These are phyloP conservation scores for Hormaphis cornu DNA, from an alignment of 1,140 invertebrate species.

Conservation along the genomic window DNA sequence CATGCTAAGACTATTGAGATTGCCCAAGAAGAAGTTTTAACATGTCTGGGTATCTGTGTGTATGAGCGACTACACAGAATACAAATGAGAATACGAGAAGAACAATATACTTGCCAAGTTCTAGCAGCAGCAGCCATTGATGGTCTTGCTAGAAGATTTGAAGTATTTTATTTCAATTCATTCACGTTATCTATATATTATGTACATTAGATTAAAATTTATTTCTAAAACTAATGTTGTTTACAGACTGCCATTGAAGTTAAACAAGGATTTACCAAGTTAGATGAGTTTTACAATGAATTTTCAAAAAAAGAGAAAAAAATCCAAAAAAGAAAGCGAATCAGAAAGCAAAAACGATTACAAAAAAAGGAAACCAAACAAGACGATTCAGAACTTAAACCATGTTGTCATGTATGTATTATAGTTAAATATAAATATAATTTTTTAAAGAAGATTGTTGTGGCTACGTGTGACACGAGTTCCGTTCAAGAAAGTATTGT, in stretches of 20 bases:
- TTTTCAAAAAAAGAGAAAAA: constrained; percentile 70
- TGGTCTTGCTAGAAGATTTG: constrained; percentile 76
- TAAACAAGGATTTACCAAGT: constrained; percentile 77
- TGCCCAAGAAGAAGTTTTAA: constrained; percentile 89
- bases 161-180: constrained; percentile 42
- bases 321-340: constrained; percentile 72
- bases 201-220: neutral
- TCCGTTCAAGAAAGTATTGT: neutral
- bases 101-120: constrained; percentile 83
- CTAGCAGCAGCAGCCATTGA: constrained; percentile 79
- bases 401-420: constrained; percentile 43
- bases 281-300: constrained; percentile 72
- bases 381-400: constrained; percentile 48
- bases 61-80: constrained; percentile 79
- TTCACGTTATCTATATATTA: neutral
- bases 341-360: constrained; percentile 73
- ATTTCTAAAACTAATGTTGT: neutral
- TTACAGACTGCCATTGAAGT: constrained; percentile 69
- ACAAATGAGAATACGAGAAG: constrained; percentile 72
- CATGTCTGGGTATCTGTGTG: constrained; percentile 82
- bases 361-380: constrained; percentile 63
- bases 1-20: constrained; percentile 91
- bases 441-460: neutral
- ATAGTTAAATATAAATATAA: neutral
- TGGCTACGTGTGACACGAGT: neutral